Evolutionary conservation across 1,140 invertebrate genomes (phyloP).

Genomic region (Formica selysi): DNA sequence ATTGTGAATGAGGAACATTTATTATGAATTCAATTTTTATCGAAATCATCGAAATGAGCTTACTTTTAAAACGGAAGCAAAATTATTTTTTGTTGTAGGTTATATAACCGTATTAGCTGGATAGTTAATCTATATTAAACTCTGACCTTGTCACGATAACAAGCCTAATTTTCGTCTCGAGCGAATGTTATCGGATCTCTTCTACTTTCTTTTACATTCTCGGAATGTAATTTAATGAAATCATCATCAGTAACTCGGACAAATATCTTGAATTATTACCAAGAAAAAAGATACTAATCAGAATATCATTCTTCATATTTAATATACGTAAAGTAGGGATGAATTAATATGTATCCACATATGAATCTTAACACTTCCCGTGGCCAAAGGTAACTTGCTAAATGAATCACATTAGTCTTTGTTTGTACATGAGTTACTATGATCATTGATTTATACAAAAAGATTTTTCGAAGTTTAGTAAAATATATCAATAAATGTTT

Average conservation of each 20-base stretch:
- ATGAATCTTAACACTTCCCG: background rate
- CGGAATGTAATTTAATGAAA: conserved; percentile 2
- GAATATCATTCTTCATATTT: background rate
- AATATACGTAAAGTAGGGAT: background rate
- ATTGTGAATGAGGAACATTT: conserved; percentile 6
- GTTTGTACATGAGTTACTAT: background rate
- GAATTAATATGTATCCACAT: background rate
- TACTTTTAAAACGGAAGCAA: conserved; percentile 28
- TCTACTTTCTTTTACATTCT: background rate
- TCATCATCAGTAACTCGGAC: background rate
- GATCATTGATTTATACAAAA: background rate
- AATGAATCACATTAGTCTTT: background rate
- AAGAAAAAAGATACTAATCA: background rate
- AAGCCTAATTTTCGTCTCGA: conserved; percentile 34
- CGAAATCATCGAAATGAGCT: background rate
- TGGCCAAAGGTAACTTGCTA: background rate
- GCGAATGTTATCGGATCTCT: background rate
- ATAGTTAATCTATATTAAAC: conserved; percentile 37
- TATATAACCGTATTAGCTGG: background rate
- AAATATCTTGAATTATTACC: background rate
- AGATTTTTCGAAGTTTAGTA: background rate
- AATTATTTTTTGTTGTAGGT: background rate
- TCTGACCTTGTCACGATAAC: conserved; percentile 38
- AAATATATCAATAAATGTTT: background rate
- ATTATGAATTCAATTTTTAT: background rate